Evolutionary conservation across 2,888 invertebrate species (phyloP).

Genomic region (Leptogaster cylindrica): DNA sequence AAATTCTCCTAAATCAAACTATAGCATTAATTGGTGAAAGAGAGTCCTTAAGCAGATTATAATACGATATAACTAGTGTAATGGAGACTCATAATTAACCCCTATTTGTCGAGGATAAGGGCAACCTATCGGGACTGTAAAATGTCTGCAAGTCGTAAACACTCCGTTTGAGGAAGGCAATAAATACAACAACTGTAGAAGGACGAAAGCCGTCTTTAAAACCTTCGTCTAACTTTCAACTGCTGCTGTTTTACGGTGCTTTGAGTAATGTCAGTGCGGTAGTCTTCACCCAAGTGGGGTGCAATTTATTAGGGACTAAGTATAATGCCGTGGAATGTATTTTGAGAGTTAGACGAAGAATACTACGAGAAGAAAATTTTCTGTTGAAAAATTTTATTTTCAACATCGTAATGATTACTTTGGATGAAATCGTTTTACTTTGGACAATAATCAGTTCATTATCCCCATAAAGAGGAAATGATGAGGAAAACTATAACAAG

Average conservation of each 20-base stretch:
- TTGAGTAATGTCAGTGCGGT: constrained; percentile 40
- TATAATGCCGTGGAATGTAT: constrained; percentile 4
- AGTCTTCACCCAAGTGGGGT: constrained; percentile 25
- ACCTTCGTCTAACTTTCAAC: constrained; percentile 36
- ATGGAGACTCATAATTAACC: constrained; percentile 44
- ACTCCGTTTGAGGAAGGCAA: constrained; percentile 37
- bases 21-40: constrained; percentile 30
- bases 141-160: constrained; percentile 41
- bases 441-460: constrained; percentile 26
- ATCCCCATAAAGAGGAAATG: constrained; percentile 13
- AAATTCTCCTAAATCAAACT: constrained; percentile 35
- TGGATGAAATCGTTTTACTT: constrained; percentile 16
- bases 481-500: background rate
- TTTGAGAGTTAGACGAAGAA: background rate
- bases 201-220: constrained; percentile 36
- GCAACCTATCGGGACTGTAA: constrained; percentile 35
- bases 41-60: constrained; percentile 36
- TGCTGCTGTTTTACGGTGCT: constrained; percentile 28
- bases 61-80: constrained; percentile 39
- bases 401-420: constrained; percentile 19
- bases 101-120: constrained; percentile 44
- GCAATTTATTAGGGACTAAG: constrained; percentile 36
- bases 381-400: constrained; percentile 18
- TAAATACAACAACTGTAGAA: constrained; percentile 28
- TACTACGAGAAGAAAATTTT: background rate